Conservation (phyloP, 2,113 vertebrate genomes). For the Sprattus sprattus region DNA sequence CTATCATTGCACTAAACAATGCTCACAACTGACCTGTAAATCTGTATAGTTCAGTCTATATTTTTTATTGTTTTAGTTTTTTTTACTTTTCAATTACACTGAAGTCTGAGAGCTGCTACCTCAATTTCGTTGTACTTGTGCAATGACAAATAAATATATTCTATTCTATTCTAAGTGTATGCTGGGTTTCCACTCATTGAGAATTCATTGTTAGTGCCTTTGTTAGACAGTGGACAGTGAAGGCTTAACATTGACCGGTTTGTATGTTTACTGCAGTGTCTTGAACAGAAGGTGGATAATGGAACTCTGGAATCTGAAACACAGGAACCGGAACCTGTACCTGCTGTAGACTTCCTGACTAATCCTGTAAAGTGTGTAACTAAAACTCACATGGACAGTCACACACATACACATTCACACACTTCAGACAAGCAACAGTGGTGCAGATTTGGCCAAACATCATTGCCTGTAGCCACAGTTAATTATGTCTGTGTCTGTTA, state of each 20-base stretch:
- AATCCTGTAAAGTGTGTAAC: background rate
- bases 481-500: background rate
- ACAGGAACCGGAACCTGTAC: background rate
- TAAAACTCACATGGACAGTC: background rate
- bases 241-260: background rate
- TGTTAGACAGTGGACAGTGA: background rate
- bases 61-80: no score
- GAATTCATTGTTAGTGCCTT: background rate
- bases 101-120: no score
- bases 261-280: background rate
- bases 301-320: background rate
- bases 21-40: no score
- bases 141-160: no score
- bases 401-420: background rate
- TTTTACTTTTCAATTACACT: no score
- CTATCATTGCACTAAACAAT: no score
- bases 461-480: background rate
- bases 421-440: background rate
- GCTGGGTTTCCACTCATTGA: no score
- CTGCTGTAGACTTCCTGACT: background rate
- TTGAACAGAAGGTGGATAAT: background rate
- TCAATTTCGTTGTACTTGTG: no score
- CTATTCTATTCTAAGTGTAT: no score
- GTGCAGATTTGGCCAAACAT: background rate
- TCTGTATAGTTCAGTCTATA: no score